These are phyloP conservation scores for Timema podura DNA, from an alignment of 2,888 invertebrate species.

Conservation along the genomic window DNA sequence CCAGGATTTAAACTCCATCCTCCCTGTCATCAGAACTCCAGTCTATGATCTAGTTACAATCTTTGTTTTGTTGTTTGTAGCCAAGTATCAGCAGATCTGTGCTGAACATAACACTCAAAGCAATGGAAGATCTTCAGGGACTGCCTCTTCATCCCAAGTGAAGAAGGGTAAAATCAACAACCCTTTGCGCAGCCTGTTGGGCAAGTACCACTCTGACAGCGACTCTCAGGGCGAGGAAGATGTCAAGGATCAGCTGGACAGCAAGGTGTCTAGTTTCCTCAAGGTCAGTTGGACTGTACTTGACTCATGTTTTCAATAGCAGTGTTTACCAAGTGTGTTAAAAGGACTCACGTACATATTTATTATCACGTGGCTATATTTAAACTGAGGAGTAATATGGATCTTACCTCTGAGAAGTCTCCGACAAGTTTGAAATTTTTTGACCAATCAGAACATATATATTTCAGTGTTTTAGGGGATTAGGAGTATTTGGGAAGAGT, in stretches of 20 bases:
- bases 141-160: not conserved
- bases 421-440: not conserved
- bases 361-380: not conserved
- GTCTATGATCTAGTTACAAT: not conserved
- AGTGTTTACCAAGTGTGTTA: not conserved
- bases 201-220: conserved; percentile 34
- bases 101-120: conserved; percentile 30
- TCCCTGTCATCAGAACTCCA: too few species aligned
- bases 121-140: conserved; percentile 21
- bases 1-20: too few species aligned
- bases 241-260: conserved; percentile 28
- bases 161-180: conserved; percentile 24
- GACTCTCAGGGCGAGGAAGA: conserved; percentile 31
- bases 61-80: conserved; percentile 29
- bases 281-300: conserved; percentile 26
- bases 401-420: not conserved
- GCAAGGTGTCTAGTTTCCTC: conserved; percentile 35
- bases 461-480: not conserved
- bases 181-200: conserved; percentile 32
- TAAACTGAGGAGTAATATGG: not conserved
- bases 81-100: conserved; percentile 38
- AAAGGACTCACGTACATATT: not conserved
- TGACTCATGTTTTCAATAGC: not conserved
- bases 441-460: not conserved
- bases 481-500: too few species aligned